Evolutionary conservation across 2,797 vertebrate genomes (phyloP).

Genomic region (Ficedula albicollis): DNA sequence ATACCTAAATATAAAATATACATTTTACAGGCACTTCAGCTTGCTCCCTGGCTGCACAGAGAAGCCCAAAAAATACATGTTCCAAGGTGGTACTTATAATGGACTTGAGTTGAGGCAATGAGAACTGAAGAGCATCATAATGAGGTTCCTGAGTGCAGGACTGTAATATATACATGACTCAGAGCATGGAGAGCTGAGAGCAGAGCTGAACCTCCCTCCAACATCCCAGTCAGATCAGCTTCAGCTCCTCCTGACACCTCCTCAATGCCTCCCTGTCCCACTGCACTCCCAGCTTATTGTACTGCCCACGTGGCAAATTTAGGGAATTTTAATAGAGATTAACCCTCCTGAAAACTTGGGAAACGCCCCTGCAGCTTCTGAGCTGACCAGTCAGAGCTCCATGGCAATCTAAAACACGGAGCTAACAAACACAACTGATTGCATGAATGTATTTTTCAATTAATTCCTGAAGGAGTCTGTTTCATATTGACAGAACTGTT

Average conservation of each 20-base stretch:
- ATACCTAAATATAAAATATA: conserved; percentile 80
- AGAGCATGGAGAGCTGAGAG: not conserved
- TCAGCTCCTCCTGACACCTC: not conserved
- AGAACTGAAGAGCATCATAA: conserved; percentile 27
- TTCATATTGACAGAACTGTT: not conserved
- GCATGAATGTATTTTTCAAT: not conserved
- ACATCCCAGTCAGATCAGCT: not conserved
- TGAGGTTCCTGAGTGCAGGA: not conserved
- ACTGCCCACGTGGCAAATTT: not conserved
- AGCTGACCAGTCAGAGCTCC: not conserved
- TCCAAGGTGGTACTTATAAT: conserved; percentile 64
- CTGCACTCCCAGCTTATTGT: not conserved
- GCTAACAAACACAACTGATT: not conserved
- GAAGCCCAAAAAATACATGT: conserved; percentile 63
- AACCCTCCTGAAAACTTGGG: not conserved
- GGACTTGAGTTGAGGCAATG: conserved; percentile 45
- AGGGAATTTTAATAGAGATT: not conserved
- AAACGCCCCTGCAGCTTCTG: not conserved
- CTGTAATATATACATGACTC: not conserved
- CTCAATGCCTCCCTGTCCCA: not conserved
- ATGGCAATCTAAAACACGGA: not conserved
- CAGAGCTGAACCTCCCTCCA: not conserved
- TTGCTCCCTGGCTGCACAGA: conserved; percentile 67
- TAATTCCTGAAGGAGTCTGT: not conserved
- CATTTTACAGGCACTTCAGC: conserved; percentile 77